Evolutionary conservation across 2,888 invertebrate species (phyloP), one percentile per base, ranked within the genome.

Genomic region (Galeruca laticollis): DNA sequence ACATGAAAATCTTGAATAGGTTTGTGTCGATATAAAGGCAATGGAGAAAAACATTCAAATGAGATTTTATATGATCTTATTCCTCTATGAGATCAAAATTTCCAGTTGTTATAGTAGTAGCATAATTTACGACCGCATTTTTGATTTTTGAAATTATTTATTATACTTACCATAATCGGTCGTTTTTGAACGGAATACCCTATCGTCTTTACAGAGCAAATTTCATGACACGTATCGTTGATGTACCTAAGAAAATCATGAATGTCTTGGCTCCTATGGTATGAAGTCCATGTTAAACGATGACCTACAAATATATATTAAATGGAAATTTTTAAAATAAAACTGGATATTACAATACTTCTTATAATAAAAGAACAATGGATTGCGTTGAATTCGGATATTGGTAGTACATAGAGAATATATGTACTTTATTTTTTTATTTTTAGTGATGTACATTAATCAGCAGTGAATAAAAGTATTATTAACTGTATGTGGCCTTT

Each of bases 231-330:
- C 0, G 90, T 89, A 67, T 88, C 87, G 69, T 91, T 92, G 78
- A 95, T 85, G 75, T 89, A 91, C 77, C 93, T 91, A 77, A 95
- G 82, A 80, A 91, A 95, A 26, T 88, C 89, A 77, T 93, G 87
- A 67, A 95, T 91, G 75, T 91, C 90, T 1, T 87, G 85, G 26
- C 93, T 82, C 0, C 91, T 89, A 82, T 95, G 93, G 81, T 92
- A 95, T 62, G 93, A 90, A 76, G 89, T 88, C 94, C 94, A 95
- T 72, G 94, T 93, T 85, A 95, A 86, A 54, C 88, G 86, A 82
- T 89, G 90, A 51, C 85, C 85, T 85, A 73, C 47, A 67, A 70
- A 35, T 35, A 11, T 52, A 26, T 26, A 21, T n/a, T 5, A 9
- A 8, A 43, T 4, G 13, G 13, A 1, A 11, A 40, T 10, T 1